Conservation (phyloP, 2,888 invertebrate species). For the Actias luna region DNA sequence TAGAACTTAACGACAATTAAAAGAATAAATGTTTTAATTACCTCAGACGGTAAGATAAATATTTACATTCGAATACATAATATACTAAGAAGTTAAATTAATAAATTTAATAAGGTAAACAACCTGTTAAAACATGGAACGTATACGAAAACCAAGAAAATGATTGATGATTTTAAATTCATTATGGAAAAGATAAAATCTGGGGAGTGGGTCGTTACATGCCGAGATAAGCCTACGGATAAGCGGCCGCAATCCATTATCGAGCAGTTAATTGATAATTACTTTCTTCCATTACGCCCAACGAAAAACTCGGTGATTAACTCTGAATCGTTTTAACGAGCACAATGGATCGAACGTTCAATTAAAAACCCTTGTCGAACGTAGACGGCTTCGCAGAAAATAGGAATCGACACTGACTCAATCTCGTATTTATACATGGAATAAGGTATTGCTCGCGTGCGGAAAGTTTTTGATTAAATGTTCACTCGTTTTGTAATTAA, state of each 20-base stretch:
- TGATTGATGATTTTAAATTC: slow-evolving; percentile 65
- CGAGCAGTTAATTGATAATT: slow-evolving; percentile 80
- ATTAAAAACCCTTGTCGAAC: slow-evolving; percentile 80
- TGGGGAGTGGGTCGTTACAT: slow-evolving; percentile 59
- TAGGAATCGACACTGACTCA: slow-evolving; percentile 73
- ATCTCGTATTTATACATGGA: slow-evolving; percentile 73
- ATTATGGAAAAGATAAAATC: slow-evolving; percentile 63
- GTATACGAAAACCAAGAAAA: slow-evolving; percentile 32
- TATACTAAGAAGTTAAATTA: not conserved
- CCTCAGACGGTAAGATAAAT: not conserved
- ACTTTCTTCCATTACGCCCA: slow-evolving; percentile 79
- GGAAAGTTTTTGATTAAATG: slow-evolving; percentile 80
- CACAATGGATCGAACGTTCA: slow-evolving; percentile 76
- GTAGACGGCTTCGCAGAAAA: slow-evolving; percentile 70
- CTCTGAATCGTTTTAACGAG: slow-evolving; percentile 78
- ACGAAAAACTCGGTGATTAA: slow-evolving; percentile 79
- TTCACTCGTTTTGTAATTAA: slow-evolving; percentile 79
- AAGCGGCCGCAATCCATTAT: slow-evolving; percentile 79
- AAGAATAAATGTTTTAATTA: not conserved
- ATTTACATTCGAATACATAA: not conserved
- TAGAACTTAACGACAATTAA: not conserved
- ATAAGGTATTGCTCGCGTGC: slow-evolving; percentile 79
- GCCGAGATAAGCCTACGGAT: slow-evolving; percentile 71
- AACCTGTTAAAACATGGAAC: not conserved
- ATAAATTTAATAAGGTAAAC: not conserved